Base-by-base conservation (phyloP, 2,797 vertebrate species). In the Balearica regulorum region DNA sequence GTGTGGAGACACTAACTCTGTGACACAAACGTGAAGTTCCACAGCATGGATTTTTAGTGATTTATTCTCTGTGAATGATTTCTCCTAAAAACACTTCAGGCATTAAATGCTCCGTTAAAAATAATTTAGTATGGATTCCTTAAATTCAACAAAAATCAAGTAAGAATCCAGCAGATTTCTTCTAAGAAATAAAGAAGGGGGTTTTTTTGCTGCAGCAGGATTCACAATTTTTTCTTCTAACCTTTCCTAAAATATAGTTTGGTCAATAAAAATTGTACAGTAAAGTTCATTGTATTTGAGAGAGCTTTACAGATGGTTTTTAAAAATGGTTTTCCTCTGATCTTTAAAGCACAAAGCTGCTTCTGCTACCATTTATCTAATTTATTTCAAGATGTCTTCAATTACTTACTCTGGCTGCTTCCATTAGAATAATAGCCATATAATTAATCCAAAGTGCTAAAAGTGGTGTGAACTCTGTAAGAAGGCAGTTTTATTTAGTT, bases 311-410 rank as follows among this genome's bases (percentile, higher is more conserved):
- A 69, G 57, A 20, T 51, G 28, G 64, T 43, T 65, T 87, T 87
- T 13, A 12, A 57, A 77, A 86, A 73, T 9, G 4, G 11, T 53
- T 81, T 69, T 87, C 26, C 41, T 87, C 61, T 75, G 54, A 82
- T 75, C 66, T 80, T 84, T 87, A 41, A 88, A 92, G 66, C 58
- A 76, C 83, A 53, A 79, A 69, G 61, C 33, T 90, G 39, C 62
- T 88, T 85, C 79, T 91, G 49, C 53, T 90, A 61, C 49, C 64
- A 78, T 43, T 94, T 85, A 95, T 83, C 84, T 89, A 14, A 92
- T 95, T 93, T 94, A 89, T 76, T 93, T 96, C 84, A 94, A 94
- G 94, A 94, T 80, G 79, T 48, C 82, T 94, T 90, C 77, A 94
- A 91, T 92, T 96, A 94, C 58, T 61, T 88, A 65, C 72, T 66